Evolutionary conservation across 2,797 vertebrate genomes (phyloP).

Genomic region (Channallabes apus): DNA sequence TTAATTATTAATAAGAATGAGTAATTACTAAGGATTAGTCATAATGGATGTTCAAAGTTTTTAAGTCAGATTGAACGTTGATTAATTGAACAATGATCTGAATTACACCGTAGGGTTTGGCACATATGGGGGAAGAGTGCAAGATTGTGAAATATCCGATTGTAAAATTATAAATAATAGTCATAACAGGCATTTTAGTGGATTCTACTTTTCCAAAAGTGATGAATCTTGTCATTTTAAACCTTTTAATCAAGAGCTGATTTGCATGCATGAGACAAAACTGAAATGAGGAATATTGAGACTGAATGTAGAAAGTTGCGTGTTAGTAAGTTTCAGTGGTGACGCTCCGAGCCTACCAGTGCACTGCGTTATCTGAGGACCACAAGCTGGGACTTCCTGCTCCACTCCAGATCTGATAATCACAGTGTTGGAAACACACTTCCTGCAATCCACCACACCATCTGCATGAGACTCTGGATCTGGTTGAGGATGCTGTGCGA

Average conservation of each 20-base stretch:
- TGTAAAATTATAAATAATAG: neutral
- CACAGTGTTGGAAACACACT: neutral
- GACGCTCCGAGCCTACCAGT: neutral
- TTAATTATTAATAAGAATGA: neutral
- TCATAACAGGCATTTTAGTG: neutral
- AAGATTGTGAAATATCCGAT: neutral
- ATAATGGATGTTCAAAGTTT: neutral
- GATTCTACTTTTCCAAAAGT: neutral
- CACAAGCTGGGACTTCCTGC: slow-evolving; percentile 8
- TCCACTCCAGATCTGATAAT: neutral
- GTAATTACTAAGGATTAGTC: neutral
- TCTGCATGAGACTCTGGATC: neutral
- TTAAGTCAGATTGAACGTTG: neutral
- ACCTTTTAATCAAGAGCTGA: neutral
- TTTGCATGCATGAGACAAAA: neutral
- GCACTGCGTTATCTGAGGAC: neutral
- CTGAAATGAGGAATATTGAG: neutral
- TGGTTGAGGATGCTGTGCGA: slow-evolving; percentile 21
- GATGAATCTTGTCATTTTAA: neutral
- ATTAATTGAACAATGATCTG: neutral
- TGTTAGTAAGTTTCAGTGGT: neutral
- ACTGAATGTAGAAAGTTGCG: neutral
- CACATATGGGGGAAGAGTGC: neutral
- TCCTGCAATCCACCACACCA: slow-evolving; percentile 29
- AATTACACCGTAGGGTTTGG: neutral